Evolutionary conservation across 2,113 vertebrate genomes (phyloP).

Genomic region (Myxocyprinus asiaticus): DNA sequence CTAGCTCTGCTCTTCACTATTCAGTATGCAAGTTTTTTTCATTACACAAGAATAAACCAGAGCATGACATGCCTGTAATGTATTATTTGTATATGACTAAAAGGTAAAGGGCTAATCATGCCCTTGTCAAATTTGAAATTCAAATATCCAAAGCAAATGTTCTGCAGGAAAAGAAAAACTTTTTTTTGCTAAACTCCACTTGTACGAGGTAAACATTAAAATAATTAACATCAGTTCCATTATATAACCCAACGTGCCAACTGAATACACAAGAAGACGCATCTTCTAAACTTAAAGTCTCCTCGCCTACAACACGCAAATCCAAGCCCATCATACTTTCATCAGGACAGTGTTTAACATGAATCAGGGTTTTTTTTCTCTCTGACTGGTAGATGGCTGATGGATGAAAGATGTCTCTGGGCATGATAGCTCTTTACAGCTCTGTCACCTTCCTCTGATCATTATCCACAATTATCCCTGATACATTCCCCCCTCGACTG

Average conservation of each 20-base stretch:
- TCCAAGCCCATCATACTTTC: slow-evolving; percentile 8
- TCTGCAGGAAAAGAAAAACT: background rate
- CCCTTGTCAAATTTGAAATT: background rate
- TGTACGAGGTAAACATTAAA: background rate
- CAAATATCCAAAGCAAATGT: background rate
- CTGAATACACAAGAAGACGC: slow-evolving; percentile 4
- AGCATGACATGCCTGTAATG: background rate
- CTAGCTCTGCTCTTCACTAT: background rate
- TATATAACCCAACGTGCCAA: background rate
- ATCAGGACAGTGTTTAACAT: slow-evolving; percentile 7
- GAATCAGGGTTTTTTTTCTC: slow-evolving; percentile 23
- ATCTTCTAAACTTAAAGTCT: background rate
- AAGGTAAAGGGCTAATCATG: background rate
- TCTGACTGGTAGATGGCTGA: slow-evolving; percentile 29
- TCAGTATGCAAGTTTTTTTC: background rate
- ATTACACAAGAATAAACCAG: background rate
- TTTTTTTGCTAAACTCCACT: background rate
- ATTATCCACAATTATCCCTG: slow-evolving; percentile 58
- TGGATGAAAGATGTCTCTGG: slow-evolving; percentile 31
- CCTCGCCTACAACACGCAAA: background rate
- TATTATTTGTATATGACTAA: slow-evolving; percentile 3
- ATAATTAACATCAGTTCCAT: background rate
- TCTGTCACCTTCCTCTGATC: slow-evolving; percentile 43
- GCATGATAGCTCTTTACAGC: slow-evolving; percentile 25
- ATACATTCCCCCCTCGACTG: slow-evolving; percentile 40